Evolutionary conservation across 2,888 invertebrate genomes (phyloP), one percentile per base, ranked within the genome.

Genomic region (Portevinia maculata): DNA sequence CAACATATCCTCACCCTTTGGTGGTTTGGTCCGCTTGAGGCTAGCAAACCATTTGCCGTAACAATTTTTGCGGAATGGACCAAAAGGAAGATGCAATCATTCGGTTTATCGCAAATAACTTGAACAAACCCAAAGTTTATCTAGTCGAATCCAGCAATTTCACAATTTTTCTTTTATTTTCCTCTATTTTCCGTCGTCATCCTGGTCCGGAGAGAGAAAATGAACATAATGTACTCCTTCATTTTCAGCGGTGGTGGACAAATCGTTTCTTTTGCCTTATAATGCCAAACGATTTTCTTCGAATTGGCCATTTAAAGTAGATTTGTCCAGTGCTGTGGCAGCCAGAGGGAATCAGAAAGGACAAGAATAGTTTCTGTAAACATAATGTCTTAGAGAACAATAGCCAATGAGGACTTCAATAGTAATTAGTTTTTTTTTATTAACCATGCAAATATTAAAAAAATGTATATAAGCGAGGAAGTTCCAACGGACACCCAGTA

Each of bases 21-120:
- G 39, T 3, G 48, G 13, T 37, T 50, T 30, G 59, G 46, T 34
- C 28, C 52, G 34, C 65, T 34, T 19, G 44, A 39, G 81, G 76
- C 76, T 30, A 76, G 50, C n/a, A 28, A 70, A 52, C 39, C 65
- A 70, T 76, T 76, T 65, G 70, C 34, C 53, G 41, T 83, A 76
- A 83, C 64, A 76, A 76, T 83, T 64, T 76, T 70, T 76, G 39
- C 46, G 39, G 60, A 74, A 62, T 71, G 70, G 60, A 65, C 70
- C 60, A 59, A 83, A 81, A 48, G 41, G 55, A 71, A 65, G 76
- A 76, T 83, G 81, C 81, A 83, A 83, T 83, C 81, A 76, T 83
- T 83, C 53, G 76, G 81, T 76, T 50, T 76, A 76, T 83, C 55
- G 60, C 76, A 83, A 83, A 83, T 81, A 75, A 75, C 74, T 75